Evolutionary conservation across 2,888 invertebrate species (phyloP), one percentile per base, ranked within the genome.

Genomic region (Allolobophora icterica): DNA sequence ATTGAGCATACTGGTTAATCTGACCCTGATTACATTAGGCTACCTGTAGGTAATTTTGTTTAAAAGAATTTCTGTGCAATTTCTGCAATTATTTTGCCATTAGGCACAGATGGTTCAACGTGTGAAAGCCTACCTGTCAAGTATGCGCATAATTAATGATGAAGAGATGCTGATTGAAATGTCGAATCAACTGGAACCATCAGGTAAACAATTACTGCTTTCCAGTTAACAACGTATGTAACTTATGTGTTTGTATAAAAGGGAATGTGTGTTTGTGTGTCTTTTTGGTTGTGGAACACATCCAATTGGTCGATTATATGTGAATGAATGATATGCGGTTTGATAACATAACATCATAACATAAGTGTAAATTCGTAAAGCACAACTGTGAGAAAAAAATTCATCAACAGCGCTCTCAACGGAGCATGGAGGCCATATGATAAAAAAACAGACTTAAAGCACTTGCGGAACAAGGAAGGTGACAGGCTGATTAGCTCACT

Each of bases 71-170:
- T 11, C 13, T 52, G 1, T 52, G 24, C 52, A 52, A 17, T 71
- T n/a, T 71, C n/a, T 71, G 30, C 71, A 71, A 71, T 71, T n/a
- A n/a, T 71, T 13, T 11, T n/a, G 0, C 11, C 8, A 24, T 87
- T 87, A 87, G 87, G 87, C 38, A 33, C 87, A 87, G 34, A 87
- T 87, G 87, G 35, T 34, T 87, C 87, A 89, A 42, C 38, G 45
- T 30, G 42, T 89, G 45, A 89, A 89, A 30, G 42, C 33, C n/a
- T 89, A 89, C 89, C 42, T 89, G 45, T 89, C 19, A 93, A 97
- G 98, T 94, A 97, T 99, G 96, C 97, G 98, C 94, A 98, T 98
- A 15, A 97, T 98, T 94, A 97, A 97, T 30, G 98, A 99, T 94
- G 99, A 99, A 95, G 97, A 98, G 93, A 97, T 97, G 91, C 96